Percentiles rank a stretch among this genome's conserved stretches.
Evolutionary conservation across 2,113 vertebrate species (phyloP).

Genomic region (Naja naja): DNA sequence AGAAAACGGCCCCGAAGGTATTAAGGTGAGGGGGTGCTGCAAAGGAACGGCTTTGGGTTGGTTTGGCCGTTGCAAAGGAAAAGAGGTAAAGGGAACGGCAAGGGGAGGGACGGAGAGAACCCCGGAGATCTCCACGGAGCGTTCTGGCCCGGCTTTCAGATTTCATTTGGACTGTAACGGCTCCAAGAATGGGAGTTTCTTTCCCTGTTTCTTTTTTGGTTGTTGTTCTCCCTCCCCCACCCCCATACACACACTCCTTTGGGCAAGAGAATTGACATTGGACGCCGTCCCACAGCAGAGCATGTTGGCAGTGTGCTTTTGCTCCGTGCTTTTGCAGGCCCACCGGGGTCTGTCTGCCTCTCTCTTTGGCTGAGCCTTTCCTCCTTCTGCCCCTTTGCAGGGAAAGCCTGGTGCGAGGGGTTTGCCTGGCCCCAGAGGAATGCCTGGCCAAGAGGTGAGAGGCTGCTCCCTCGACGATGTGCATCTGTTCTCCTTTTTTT

Average conservation of each 20-base stretch:
- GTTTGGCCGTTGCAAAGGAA: slow-evolving; percentile 35
- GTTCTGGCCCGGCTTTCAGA: slow-evolving; percentile 52
- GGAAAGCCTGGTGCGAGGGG: slow-evolving; percentile 89
- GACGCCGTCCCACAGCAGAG: slow-evolving; percentile 56
- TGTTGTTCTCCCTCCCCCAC: background rate
- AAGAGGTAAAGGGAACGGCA: slow-evolving; percentile 35
- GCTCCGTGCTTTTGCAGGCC: slow-evolving; percentile 37
- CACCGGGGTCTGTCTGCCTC: slow-evolving; percentile 35
- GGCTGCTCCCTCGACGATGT: background rate
- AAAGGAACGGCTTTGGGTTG: background rate
- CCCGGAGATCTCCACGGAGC: slow-evolving; percentile 53
- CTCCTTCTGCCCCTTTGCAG: slow-evolving; percentile 66
- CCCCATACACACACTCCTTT: background rate
- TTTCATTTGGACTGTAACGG: slow-evolving; percentile 64
- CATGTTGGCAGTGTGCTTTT: slow-evolving; percentile 45
- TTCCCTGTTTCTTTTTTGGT: slow-evolving; percentile 17
- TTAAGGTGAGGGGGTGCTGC: slow-evolving; percentile 79
- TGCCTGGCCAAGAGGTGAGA: slow-evolving; percentile 87
- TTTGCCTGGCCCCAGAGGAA: slow-evolving; percentile 89
- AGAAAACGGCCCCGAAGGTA: slow-evolving; percentile 91
- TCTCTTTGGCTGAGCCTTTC: slow-evolving; percentile 51
- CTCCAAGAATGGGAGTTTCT: slow-evolving; percentile 50
- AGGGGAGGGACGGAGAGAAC: background rate
- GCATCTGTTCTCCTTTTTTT: background rate
- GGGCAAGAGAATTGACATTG: slow-evolving; percentile 64